phyloP scores from a whole-genome alignment of 2,797 vertebrate species.

The Pangasius krempfi region DNA sequence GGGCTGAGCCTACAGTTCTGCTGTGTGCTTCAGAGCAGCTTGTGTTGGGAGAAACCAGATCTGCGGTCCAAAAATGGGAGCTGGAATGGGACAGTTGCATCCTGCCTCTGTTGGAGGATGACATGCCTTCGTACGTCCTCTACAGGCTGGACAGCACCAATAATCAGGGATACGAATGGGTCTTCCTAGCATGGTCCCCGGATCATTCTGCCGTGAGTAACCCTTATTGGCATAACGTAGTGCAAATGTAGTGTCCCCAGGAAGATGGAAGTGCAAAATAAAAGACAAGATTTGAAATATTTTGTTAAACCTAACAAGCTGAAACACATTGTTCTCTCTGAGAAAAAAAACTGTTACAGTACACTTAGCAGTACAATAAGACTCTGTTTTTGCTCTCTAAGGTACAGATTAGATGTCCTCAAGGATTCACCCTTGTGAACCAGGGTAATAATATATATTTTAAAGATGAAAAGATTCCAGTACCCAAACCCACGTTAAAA shows the following conservation, averaged over 20 bases:
- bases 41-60: conserved; percentile 76
- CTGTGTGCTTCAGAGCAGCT: conserved; percentile 77
- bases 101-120: conserved; percentile 82
- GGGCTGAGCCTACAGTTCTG: neutral
- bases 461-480: neutral
- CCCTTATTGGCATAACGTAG: too few species aligned
- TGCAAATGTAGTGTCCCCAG: neutral
- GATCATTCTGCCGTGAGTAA: conserved; percentile 85
- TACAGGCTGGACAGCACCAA: conserved; percentile 88
- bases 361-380: neutral
- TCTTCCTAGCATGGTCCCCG: conserved; percentile 89
- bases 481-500: neutral
- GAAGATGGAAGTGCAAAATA: neutral
- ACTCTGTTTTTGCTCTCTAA: neutral
- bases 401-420: neutral
- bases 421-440: neutral
- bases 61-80: conserved; percentile 78
- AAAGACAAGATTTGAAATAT: neutral
- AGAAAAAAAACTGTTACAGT: neutral
- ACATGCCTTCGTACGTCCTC: conserved; percentile 84
- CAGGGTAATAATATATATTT: neutral
- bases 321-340: neutral
- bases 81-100: conserved; percentile 83
- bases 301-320: neutral
- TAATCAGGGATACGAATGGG: conserved; percentile 87